Base-by-base conservation (phyloP, 2,797 vertebrate genomes). In the Vultur gryphus region DNA sequence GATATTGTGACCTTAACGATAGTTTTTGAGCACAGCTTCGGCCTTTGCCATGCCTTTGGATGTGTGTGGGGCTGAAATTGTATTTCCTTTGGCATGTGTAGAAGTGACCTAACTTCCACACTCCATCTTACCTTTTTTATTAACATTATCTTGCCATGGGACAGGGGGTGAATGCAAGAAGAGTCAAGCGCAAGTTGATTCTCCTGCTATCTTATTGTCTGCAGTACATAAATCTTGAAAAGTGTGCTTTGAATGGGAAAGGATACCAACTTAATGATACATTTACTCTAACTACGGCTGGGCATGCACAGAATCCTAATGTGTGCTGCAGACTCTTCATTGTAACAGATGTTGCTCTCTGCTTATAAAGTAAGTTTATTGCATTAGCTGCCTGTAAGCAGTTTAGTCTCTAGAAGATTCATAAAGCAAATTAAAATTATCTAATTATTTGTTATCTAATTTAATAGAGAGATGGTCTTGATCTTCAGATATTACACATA, bases 361-460 rank as follows among this genome's bases (percentile, higher is more conserved):
- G 75, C 95, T 97, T 92, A 87, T 95, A 93, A 95, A 97, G 89
- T 95, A 89, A 89, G 94, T 94, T 97, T 95, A 96, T 95, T 93
- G 84, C 95, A 95, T 96, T 97, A 96, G 92, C 77, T 95, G 84
- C 95, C 95, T 84, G 94, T 87, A 95, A 97, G 96, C 94, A 93
- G 80, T 97, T 96, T 96, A 85, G 82, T 96, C 87, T 83, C 84
- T 44, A n/a, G 84, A 96, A 97, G 96, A 97, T 87, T 97, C 97
- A 97, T 87, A 88, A 87, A 94, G 83, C 79, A 78, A 95, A 96
- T 97, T 95, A 96, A 96, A 98, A 92, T 84, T 85, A 97, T 93
- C 96, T 97, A 93, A 97, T 98, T 96, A 96, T 97, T 97, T 95
- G 96, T 93, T 86, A 95, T 91, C 75, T 84, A 92, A 97, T 97